A percentile compares a stretch with the other conserved stretches of the same genome.
Evolutionary conservation across 2,113 vertebrate species (phyloP).

Genomic region (Xerus inauris): DNA sequence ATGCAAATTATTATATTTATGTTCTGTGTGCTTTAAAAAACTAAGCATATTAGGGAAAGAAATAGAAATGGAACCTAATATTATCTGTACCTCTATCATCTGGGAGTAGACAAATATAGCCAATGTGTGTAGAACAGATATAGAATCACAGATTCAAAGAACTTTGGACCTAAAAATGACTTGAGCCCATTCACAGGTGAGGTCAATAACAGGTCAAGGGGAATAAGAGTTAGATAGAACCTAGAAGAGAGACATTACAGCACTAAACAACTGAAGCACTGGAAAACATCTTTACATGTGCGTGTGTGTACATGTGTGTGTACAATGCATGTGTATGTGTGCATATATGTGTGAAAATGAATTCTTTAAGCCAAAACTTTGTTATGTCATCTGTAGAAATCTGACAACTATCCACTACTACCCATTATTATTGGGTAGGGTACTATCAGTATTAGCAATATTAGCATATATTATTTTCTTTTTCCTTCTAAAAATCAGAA

Average conservation of each 20-base stretch:
- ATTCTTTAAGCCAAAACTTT: neutral
- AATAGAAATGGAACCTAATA: conserved; percentile 21
- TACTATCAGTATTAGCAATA: neutral
- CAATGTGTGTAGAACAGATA: neutral
- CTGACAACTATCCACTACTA: neutral
- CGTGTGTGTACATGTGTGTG: neutral
- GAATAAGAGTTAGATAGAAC: neutral
- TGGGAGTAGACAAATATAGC: neutral
- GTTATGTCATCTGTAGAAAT: neutral
- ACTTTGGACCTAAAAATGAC: neutral
- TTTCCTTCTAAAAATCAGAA: neutral
- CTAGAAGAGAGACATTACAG: neutral
- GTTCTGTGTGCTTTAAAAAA: neutral
- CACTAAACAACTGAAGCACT: neutral
- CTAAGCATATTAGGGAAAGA: neutral
- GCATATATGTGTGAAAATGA: neutral
- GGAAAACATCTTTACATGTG: neutral
- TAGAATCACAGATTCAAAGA: conserved; percentile 11
- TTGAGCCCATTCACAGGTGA: neutral
- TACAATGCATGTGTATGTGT: neutral
- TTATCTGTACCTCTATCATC: neutral
- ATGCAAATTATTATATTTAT: neutral
- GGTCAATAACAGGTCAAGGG: neutral
- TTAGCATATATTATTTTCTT: neutral
- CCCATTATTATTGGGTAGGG: neutral